phyloP scores from a whole-genome alignment of 2,797 vertebrate species.

The Simalia tracyae region DNA sequence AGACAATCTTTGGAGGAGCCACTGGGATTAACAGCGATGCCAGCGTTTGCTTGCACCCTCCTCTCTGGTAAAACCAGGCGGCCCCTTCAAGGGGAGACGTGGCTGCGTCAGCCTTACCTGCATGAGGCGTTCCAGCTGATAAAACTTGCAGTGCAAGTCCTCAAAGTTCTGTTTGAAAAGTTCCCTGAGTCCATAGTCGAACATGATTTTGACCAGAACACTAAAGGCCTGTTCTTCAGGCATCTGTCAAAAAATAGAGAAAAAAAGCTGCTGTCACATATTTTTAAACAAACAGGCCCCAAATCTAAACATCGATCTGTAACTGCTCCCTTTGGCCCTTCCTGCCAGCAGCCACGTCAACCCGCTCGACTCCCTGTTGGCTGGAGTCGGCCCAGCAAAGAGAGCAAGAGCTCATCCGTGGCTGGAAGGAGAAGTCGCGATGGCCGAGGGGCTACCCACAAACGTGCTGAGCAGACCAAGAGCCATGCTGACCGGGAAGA shows the following conservation, averaged over 20 bases:
- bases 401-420: no score
- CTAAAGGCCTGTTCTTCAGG: slow-evolving; percentile 99
- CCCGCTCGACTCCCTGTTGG: no score
- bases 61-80: accelerated
- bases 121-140: slow-evolving; percentile 97
- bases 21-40: no score
- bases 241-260: slow-evolving; percentile 81
- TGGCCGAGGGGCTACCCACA: no score
- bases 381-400: no score
- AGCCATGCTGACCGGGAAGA: not conserved
- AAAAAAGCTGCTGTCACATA: not conserved
- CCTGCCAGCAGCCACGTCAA: not conserved
- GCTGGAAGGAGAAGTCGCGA: no score
- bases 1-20: not conserved
- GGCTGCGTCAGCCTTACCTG: slow-evolving; percentile 77
- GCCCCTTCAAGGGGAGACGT: accelerated
- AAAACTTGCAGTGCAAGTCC: slow-evolving; percentile 99
- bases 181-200: slow-evolving; percentile 98
- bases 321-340: not conserved
- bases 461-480: not conserved
- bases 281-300: not conserved
- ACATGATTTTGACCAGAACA: slow-evolving; percentile 99
- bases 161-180: slow-evolving; percentile 99
- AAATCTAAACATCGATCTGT: not conserved
- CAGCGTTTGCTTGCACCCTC: no score